Evolutionary conservation across 2,888 invertebrate species (phyloP).

Genomic region (Dendrolimus pini): DNA sequence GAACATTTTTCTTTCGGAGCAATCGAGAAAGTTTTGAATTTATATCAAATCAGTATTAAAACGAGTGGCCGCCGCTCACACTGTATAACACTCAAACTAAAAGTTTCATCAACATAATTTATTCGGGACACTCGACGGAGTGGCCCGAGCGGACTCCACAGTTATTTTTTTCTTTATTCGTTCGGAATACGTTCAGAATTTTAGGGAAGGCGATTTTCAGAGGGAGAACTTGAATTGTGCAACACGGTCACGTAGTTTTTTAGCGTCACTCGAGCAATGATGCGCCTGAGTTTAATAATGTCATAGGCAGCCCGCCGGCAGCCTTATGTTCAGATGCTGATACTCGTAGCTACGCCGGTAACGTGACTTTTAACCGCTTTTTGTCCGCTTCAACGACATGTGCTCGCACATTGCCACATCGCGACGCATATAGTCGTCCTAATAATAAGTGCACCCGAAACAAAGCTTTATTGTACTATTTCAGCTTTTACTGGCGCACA

Average conservation of each 20-base stretch:
- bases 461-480: too few species aligned
- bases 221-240: constrained; percentile 44
- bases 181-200: constrained; percentile 49
- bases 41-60: constrained; percentile 42
- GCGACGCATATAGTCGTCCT: too few species aligned
- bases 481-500: too few species aligned
- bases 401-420: neutral
- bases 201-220: constrained; percentile 50
- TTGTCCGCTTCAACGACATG: neutral
- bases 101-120: constrained; percentile 70
- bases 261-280: constrained; percentile 56
- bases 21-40: constrained; percentile 30
- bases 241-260: constrained; percentile 67
- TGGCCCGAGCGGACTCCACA: constrained; percentile 40
- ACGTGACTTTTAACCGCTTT: constrained; percentile 26
- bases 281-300: constrained; percentile 70
- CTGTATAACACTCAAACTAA: constrained; percentile 50
- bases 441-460: too few species aligned
- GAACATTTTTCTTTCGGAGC: constrained; percentile 4
- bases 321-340: constrained; percentile 15
- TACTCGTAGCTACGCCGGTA: constrained; percentile 19
- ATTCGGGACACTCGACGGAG: constrained; percentile 57
- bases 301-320: constrained; percentile 43
- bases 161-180: constrained; percentile 60
- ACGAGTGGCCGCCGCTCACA: constrained; percentile 23